Conservation (phyloP, 2,888 invertebrate genomes). For the Ischnura elegans region DNA sequence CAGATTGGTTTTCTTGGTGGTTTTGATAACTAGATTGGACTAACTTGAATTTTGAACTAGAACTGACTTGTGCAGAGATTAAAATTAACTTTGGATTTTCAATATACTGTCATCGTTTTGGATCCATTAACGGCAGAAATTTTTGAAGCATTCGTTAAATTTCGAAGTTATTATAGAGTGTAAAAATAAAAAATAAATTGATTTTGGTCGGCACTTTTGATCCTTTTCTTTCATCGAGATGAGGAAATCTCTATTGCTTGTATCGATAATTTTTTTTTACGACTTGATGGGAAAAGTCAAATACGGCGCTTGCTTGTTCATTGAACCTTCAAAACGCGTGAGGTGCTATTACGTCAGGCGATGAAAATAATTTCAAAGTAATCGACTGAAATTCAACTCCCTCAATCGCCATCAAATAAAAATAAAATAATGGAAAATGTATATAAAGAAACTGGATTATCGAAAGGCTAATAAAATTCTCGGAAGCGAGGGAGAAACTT, state of each 20-base stretch:
- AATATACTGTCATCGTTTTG: neutral
- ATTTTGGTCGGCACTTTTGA: neutral
- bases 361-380: neutral
- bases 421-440: neutral
- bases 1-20: too few species aligned
- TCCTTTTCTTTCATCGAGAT: neutral
- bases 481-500: constrained; percentile 59
- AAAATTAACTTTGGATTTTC: neutral
- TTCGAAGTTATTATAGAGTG: neutral
- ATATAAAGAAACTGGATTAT: constrained; percentile 36
- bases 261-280: neutral
- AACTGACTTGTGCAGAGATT: too few species aligned
- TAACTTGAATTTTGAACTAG: too few species aligned
- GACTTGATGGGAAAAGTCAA: neutral
- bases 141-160: neutral
- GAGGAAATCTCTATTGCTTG: neutral
- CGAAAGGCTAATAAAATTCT: constrained; percentile 60
- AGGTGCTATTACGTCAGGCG: neutral
- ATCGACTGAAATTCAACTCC: neutral
- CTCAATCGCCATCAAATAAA: neutral
- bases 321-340: constrained; percentile 5
- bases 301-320: neutral
- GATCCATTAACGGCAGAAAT: neutral
- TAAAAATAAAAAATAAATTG: neutral
- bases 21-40: too few species aligned